phyloP scores from a whole-genome alignment of 2,888 invertebrate genomes.

The Chloromyia formosa region DNA sequence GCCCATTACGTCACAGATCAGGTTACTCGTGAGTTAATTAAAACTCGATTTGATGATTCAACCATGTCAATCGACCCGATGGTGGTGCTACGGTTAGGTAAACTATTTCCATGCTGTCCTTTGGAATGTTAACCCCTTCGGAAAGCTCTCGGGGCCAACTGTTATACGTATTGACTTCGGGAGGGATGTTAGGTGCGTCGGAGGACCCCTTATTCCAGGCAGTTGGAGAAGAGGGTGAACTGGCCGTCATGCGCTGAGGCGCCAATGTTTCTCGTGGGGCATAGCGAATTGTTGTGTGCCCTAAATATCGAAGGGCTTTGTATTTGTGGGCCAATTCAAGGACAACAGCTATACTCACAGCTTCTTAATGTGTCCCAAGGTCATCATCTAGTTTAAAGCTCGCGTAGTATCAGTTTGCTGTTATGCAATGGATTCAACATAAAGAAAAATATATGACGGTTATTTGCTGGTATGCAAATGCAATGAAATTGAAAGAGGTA shows the following conservation, averaged over 20 bases:
- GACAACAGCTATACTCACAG: slow-evolving; percentile 21
- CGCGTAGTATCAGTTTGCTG: neutral
- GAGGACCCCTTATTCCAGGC: slow-evolving; percentile 11
- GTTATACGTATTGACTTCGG: neutral
- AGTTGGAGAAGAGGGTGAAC: neutral
- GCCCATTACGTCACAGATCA: slow-evolving; percentile 14
- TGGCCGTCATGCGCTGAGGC: neutral
- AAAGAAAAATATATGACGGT: too few species aligned
- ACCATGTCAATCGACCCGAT: slow-evolving; percentile 34
- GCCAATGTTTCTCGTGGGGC: neutral
- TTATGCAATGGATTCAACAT: slow-evolving; percentile 1
- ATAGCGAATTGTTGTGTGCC: neutral
- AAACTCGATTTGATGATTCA: slow-evolving; percentile 37
- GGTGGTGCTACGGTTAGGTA: neutral
- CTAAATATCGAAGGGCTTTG: neutral
- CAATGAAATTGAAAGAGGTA: too few species aligned
- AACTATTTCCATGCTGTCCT: neutral
- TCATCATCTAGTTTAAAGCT: slow-evolving; percentile 41
- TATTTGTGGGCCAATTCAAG: slow-evolving; percentile 37
- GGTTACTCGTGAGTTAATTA: slow-evolving; percentile 25
- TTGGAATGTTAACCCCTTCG: slow-evolving; percentile 1
- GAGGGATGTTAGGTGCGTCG: neutral
- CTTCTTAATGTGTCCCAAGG: slow-evolving; percentile 39
- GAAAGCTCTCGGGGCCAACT: slow-evolving; percentile 17
- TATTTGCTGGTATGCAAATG: too few species aligned